Conservation (phyloP, 2,113 vertebrate species). For the Ptychochromis oligacanthus region DNA sequence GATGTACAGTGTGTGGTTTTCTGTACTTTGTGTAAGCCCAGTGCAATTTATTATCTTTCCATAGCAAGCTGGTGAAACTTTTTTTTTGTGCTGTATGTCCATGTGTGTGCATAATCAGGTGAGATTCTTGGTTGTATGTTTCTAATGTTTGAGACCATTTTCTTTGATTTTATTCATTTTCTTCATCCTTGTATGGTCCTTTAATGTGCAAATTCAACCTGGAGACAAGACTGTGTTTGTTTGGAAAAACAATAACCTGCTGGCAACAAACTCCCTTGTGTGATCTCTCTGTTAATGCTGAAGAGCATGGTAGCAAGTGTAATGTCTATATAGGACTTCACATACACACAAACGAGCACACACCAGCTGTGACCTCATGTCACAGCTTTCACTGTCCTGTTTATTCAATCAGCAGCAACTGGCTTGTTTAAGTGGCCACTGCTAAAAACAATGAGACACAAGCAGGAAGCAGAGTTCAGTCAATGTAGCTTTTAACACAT, state of each 20-base stretch:
- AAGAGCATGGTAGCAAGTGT: constrained; percentile 3
- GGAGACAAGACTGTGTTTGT: not conserved
- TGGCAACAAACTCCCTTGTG: not conserved
- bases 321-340: constrained; percentile 41
- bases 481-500: not conserved
- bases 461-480: not conserved
- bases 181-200: not conserved
- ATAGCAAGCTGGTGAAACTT: not conserved
- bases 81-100: not conserved
- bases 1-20: constrained; percentile 34
- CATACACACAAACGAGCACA: constrained; percentile 33
- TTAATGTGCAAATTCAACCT: not conserved
- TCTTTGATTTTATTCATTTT: accelerated
- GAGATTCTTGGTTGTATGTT: no score
- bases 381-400: constrained; percentile 60
- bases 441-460: not conserved
- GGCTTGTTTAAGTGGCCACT: constrained; percentile 13
- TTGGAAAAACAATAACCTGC: constrained; percentile 9
- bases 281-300: constrained; percentile 41
- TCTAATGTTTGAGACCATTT: not conserved
- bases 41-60: constrained; percentile 57
- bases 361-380: constrained; percentile 70
- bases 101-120: not conserved
- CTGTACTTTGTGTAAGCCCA: constrained; percentile 30
- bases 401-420: constrained; percentile 69